These are phyloP conservation scores for Trachelus troglodyta DNA, from an alignment of 2,888 invertebrate genomes.

Conservation along the genomic window DNA sequence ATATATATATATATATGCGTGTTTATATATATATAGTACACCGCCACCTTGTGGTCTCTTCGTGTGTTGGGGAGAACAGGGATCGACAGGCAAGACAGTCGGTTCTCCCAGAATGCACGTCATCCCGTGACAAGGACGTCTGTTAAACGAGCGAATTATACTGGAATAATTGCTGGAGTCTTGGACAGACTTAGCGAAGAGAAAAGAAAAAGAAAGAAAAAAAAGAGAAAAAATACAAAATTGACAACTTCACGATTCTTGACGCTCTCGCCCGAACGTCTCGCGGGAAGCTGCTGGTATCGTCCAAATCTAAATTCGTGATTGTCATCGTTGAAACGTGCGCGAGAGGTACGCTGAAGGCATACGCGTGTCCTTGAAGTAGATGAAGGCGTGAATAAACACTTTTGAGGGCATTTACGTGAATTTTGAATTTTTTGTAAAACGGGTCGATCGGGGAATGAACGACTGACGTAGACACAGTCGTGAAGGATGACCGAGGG, in stretches of 20 bases:
- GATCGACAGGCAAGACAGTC: slow-evolving; percentile 18
- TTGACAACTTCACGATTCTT: not conserved
- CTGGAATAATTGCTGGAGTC: slow-evolving; percentile 51
- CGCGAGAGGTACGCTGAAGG: not conserved
- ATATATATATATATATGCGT: not conserved
- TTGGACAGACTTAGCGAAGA: slow-evolving; percentile 35
- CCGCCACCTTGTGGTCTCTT: not conserved
- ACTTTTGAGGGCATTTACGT: not conserved
- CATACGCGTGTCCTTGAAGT: not conserved
- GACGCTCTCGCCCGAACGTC: not conserved
- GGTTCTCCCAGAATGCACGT: slow-evolving; percentile 44
- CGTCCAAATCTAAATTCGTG: not conserved
- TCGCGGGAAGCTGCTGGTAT: not conserved
- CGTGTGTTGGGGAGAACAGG: not conserved
- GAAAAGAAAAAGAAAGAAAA: slow-evolving; percentile 49
- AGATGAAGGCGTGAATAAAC: not conserved
- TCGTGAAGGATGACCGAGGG: not conserved
- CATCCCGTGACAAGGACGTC: slow-evolving; percentile 55
- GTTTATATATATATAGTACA: not conserved
- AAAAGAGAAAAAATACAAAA: slow-evolving; percentile 38
- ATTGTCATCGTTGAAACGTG: not conserved
- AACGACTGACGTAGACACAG: not conserved
- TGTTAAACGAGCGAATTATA: slow-evolving; percentile 56
- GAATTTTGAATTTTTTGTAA: too few species aligned
- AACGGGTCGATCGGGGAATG: not conserved